Conservation (phyloP, 2,888 invertebrate species). For the Pseudococcus jackbeardsleyi region DNA sequence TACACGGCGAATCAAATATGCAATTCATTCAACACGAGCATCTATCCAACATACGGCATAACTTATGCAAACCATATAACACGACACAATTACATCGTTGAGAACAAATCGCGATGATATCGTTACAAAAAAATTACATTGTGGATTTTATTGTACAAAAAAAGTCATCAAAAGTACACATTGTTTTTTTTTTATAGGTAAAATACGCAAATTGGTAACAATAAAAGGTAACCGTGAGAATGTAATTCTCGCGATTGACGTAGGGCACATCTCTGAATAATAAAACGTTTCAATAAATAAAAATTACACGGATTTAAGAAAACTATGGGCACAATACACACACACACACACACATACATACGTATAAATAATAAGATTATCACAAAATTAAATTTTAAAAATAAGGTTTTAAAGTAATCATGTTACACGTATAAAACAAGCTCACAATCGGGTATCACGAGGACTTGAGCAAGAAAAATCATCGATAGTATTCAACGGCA, state of each 20-base stretch:
- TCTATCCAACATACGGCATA: neutral
- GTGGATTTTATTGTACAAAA: neutral
- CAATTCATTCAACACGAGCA: neutral
- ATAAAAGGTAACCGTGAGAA: neutral
- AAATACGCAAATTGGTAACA: conserved; percentile 13
- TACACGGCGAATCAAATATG: neutral
- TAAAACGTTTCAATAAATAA: neutral
- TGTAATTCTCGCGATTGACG: neutral
- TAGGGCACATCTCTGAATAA: neutral
- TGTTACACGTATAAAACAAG: neutral
- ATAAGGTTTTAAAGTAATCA: neutral
- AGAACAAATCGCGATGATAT: neutral
- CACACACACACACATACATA: neutral
- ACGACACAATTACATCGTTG: too few relatives aligned
- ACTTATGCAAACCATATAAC: neutral
- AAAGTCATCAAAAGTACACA: neutral
- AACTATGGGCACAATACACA: neutral
- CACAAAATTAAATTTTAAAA: conserved; percentile 2
- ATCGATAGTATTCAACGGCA: too few relatives aligned
- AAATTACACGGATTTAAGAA: neutral
- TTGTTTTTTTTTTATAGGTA: neutral
- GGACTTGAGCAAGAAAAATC: neutral
- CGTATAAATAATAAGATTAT: conserved; percentile 1
- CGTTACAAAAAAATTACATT: neutral
- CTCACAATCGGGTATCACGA: neutral